Evolutionary conservation across 2,113 vertebrate genomes (phyloP), one percentile per base, ranked within the genome.

Genomic region (Dicrurus megarhynchus): DNA sequence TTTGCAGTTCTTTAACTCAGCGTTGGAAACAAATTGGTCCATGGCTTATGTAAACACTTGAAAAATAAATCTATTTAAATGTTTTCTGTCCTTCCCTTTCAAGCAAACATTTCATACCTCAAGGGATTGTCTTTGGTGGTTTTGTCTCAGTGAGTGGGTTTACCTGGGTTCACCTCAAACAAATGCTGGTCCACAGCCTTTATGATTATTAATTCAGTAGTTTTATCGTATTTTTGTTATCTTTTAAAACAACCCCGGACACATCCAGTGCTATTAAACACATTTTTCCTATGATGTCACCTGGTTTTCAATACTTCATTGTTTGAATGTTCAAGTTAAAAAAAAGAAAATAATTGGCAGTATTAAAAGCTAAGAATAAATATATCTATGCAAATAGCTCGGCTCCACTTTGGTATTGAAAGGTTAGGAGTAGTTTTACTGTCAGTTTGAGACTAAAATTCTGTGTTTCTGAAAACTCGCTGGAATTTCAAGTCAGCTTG

Each of bases 61-160:
- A 65, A 55, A 83, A 96, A 96, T 93, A 91, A 95, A 95, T 76
- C 90, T 91, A 92, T 90, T 94, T 42, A 73, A 87, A 67, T 88
- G 90, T 68, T 94, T 79, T 77, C 47, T 47, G 85, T 90, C 91
- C 75, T 94, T 78, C 90, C 93, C 94, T 96, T 83, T 76, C 30
- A 67, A 95, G 75, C 50, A 63, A 21, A 2, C 87, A 32, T 46
- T 90, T 89, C 26, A 1, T 46, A 22, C 11, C 35, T 53, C 4
- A 41, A n/a, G 46, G 53, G 53, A n/a, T 50, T 61, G 32, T 46
- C 42, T 71, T 56, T 52, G 37, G 30, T 80, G 82, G 24, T 52
- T 75, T 84, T 70, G 42, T 70, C 39, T 88, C 11, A 18, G 35
- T 90, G 37, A 44, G 7, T 49, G 52, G 41, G 5, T 68, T 85